Evolutionary conservation across 2,888 invertebrate genomes (phyloP), one percentile per base, ranked within the genome.

Genomic region (Romanomermis culicivorax): DNA sequence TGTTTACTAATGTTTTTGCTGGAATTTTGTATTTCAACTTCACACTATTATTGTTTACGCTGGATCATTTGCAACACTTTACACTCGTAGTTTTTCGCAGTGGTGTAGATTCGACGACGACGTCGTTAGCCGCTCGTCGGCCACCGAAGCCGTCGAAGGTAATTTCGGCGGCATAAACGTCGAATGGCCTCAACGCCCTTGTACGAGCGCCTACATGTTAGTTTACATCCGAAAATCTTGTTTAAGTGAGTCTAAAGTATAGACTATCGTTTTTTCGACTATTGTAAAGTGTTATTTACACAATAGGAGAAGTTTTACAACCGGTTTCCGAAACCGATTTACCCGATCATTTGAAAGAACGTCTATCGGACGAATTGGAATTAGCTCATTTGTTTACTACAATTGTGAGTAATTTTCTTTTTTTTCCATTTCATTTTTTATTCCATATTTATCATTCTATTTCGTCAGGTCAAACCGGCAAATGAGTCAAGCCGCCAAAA

Each of bases 21-120:
- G n/a, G n/a, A n/a, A n/a, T n/a, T n/a, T n/a, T n/a, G n/a, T n/a
- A n/a, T n/a, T n/a, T n/a, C n/a, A n/a, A n/a, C n/a, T n/a, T n/a
- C 17, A 11, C 7, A 36, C 17, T 11, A 36, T 36, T 36, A 17
- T 36, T 7, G 36, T 36, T 36, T 36, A 36, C 7, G 17, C 36
- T 36, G 23, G 17, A 23, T n/a, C 7, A n/a, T 45, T 45, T 45
- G 7, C 17, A 17, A 7, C 36, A 36, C 11, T 36, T 36, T 36
- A 11, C 36, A 11, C 36, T 36, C 17, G 17, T 36, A 36, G 7
- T 17, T 36, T 36, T 11, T 17, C 23, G 51, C 63, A 86, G 80
- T 91, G 89, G 89, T 91, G 89, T 74, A 95, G 97, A 72, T 97
- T 97, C 74, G 97, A 97, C 70, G 97, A 97, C 71, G 97, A 97